Evolutionary conservation across 2,888 invertebrate genomes (phyloP), one percentile per base, ranked within the genome.

Genomic region (Hofmannophila pseudospretella): DNA sequence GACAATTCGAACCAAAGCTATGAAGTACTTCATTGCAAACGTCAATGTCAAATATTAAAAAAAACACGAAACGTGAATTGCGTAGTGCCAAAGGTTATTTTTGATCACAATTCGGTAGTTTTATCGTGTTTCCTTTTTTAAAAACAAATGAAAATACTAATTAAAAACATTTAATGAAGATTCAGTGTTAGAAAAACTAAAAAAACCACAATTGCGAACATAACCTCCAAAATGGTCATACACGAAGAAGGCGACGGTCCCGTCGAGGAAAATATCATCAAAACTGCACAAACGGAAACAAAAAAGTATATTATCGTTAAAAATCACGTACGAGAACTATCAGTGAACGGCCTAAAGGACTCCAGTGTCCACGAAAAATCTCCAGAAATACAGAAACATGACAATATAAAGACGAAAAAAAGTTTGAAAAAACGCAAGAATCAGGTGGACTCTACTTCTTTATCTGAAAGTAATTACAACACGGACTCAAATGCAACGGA

Each of bases 291-390:
- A 28, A 12, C 19, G 25, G 36, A 35, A 10, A 7, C 23, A 1
- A 32, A 31, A 28, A 39, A 39, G 34, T 42, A 37, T 44, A 48
- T 72, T 45, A 57, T 72, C 45, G 62, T 71, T 7, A 62, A 68
- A 44, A 70, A 72, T 44, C 70, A 71, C 41, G 71, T 72, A 7
- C 55, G 63, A 20, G 67, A 70, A 47, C 43, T 64, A 8, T 39
- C 34, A 10, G 45, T 35, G 16, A 48, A 49, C 19, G 26, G 36
- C 23, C 16, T 33, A 38, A 26, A 44, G 39, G 40, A 46, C 34
- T 20, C 40, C 12, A 14, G 33, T 35, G 22, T 5, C 7, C 45
- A n/a, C 7, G 44, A 44, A 8, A 55, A 41, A 36, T 32, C 22
- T 3, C 7, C 23, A 9, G 41, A 46, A 43, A 41, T 42, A 11